Evolutionary conservation across 2,888 invertebrate species (phyloP), one percentile per base, ranked within the genome.

Genomic region (Hydropsyche betteni): DNA sequence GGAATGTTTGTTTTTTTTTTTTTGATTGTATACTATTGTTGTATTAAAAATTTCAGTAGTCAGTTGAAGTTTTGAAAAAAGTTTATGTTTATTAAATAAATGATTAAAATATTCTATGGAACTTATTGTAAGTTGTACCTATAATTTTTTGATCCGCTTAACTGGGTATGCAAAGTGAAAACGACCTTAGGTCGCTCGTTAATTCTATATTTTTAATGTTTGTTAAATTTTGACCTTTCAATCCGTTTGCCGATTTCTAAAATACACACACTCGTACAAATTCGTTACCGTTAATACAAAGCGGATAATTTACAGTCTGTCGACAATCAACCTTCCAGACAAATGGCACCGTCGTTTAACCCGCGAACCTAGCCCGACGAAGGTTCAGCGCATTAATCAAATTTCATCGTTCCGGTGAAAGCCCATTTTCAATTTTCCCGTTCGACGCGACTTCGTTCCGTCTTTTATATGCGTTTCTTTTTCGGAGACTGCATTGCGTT

Each of bases 301-400:
- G 44, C 44, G 44, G 44, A 44, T 44, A 64, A 24, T 64, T 64
- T 69, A 34, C 14, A 12, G 69, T 44, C 3, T 64, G 64, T 12
- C 64, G 34, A 44, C 64, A n/a, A 16, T 16, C 12, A 34, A 34
- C 64, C 64, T n/a, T 33, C 12, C 33, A 64, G 64, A 69, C 14
- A 44, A 51, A 68, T 68, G 24, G 58, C 58, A 44, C 69, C 8
- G 8, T 44, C 51, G 36, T 50, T 50, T 69, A 51, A 58, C 58
- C 58, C 53, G 53, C 53, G 53, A 53, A 53, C n/a, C 12, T n/a
- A n/a, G 53, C n/a, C 53, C 14, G 50, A 33, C 69, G 34, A 53
- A 69, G 69, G 50, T 69, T 69, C 44, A 38, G 14, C 51, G 51
- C 69, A 70, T 70, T 52, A 70, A 70, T 70, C 70, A 70, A 70